Evolutionary conservation across 1,140 invertebrate genomes (phyloP), one percentile per base, ranked within the genome.

Genomic region (Drosophila sechellia): DNA sequence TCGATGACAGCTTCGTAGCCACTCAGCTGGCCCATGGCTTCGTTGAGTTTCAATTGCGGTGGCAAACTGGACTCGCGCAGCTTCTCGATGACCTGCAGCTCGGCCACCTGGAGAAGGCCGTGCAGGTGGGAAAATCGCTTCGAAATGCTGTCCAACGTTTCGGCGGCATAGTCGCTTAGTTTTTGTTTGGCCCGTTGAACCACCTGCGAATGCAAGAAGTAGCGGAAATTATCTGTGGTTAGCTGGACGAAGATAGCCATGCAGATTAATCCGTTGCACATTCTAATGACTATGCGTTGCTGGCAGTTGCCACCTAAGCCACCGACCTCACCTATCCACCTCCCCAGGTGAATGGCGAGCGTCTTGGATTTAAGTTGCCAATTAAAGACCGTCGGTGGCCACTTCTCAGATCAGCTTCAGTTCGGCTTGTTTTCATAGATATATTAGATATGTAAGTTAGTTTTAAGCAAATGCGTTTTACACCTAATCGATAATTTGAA

Each of bases 61-160:
- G 60, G 45, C 53, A 73, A 46, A 43, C 89, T 84, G 59, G 70
- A 61, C 52, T 80, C 65, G 39, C 76, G 80, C 42, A 91, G 64
- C 34, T 53, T 61, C 40, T 80, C 83, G n/a, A 80, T 56, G n/a
- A 73, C 58, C 53, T 70, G 61, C 39, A 75, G 53, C 25, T 91
- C 83, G 40, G 79, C 69, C 59, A 68, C 77, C 71, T 92, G 91
- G 43, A 92, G 56, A 15, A 73, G 70, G 27, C 81, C 79, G 54
- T 92, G 91, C 49, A 92, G 53, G 53, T 81, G 56, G 46, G 73
- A 53, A 45, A 87, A 92, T 63, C 60, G 58, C 13, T 80, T 59
- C 0, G 75, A 70, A 27, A 92, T 68, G 4, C 55, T 58, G 46
- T 49, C 45, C 56, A 87, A 15, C 3, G 81, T 70, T 20, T 90